Percentiles rank a stretch among this genome's conserved stretches.
phyloP scores from a whole-genome alignment of 2,888 invertebrate genomes.

The Noctua fimbriata region DNA sequence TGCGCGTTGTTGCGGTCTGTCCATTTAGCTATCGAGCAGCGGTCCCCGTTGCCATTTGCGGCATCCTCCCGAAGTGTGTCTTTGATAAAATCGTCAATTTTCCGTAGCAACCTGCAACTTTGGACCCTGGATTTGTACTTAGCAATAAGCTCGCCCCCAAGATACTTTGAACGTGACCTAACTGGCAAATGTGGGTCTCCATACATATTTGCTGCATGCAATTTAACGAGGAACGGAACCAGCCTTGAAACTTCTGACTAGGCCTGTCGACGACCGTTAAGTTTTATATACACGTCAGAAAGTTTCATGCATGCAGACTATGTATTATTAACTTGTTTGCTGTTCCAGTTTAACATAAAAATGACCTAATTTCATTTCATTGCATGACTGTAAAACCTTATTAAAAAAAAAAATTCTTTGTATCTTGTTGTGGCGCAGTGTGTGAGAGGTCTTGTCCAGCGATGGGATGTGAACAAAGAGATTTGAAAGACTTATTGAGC shows the following conservation, averaged over 20 bases:
- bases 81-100: neutral
- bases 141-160: neutral
- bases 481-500: too few relatives aligned
- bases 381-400: constrained; percentile 7
- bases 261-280: neutral
- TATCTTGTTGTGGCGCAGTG: neutral
- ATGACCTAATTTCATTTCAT: constrained; percentile 28
- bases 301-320: constrained; percentile 7
- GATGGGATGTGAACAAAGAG: neutral
- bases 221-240: neutral
- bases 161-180: neutral
- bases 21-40: neutral
- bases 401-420: neutral
- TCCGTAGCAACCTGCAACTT: neutral
- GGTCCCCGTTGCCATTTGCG: neutral
- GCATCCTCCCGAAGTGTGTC: neutral
- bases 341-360: constrained; percentile 24
- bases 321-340: constrained; percentile 14
- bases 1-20: neutral
- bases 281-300: constrained; percentile 25
- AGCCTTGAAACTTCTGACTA: constrained; percentile 12
- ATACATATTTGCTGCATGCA: neutral
- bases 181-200: neutral
- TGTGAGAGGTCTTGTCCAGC: neutral
- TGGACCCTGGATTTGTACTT: neutral